Conservation (phyloP, 2,113 vertebrate species). For the Rutilus rutilus region DNA sequence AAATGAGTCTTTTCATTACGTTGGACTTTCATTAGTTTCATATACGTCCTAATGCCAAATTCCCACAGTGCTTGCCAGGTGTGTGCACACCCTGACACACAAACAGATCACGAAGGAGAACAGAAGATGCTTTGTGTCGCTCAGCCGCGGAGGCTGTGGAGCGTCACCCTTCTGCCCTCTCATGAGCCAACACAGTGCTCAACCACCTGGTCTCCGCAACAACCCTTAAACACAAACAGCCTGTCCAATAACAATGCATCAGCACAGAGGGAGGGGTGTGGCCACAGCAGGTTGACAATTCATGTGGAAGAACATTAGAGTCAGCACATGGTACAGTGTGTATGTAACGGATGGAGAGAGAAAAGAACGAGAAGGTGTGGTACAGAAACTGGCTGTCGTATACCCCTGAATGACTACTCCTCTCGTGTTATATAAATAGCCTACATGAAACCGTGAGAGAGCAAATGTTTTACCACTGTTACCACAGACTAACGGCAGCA, state of each 20-base stretch:
- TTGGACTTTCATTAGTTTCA: constrained; percentile 29
- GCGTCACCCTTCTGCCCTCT: not conserved
- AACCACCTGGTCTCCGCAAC: constrained; percentile 54
- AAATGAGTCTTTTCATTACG: constrained; percentile 15
- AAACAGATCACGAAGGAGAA: constrained; percentile 25
- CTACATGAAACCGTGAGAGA: not conserved
- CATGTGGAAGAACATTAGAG: not conserved
- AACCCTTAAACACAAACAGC: constrained; percentile 65
- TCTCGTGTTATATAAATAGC: constrained; percentile 21
- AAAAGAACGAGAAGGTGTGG: constrained; percentile 58
- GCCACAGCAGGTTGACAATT: constrained; percentile 20
- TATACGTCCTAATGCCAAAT: constrained; percentile 32
- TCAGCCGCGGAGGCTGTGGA: constrained; percentile 35
- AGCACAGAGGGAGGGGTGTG: constrained; percentile 52
- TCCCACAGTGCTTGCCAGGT: constrained; percentile 49
- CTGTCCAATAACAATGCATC: constrained; percentile 59
- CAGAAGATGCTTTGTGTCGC: constrained; percentile 68
- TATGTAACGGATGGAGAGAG: constrained; percentile 44
- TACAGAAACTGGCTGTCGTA: constrained; percentile 31
- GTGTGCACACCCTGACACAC: constrained; percentile 42
- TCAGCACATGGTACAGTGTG: not conserved
- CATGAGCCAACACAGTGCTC: not conserved
- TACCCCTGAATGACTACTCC: constrained; percentile 11
- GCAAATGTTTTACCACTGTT: not conserved
- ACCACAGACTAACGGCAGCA: not conserved